Conservation (phyloP, 2,797 vertebrate species). For the Rhinatrema bivittatum region DNA sequence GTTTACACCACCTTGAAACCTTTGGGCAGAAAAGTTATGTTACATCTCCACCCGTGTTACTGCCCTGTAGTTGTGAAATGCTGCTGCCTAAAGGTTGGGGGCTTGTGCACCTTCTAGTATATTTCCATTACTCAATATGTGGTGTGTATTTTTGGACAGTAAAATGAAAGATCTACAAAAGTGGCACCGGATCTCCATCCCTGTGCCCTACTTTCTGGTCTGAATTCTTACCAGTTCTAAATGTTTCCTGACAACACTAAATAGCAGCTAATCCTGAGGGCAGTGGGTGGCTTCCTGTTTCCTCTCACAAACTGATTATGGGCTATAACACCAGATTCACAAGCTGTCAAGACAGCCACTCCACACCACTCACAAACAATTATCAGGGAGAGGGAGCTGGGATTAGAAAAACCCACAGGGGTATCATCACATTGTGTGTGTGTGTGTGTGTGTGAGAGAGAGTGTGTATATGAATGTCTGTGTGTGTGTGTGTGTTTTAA, state of each 20-base stretch:
- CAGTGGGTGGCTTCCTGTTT: slow-evolving; percentile 16
- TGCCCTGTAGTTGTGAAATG: no score
- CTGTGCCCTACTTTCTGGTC: background rate
- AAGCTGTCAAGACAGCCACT: slow-evolving; percentile 33
- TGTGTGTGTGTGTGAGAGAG: slow-evolving; percentile 17
- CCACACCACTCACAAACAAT: slow-evolving; percentile 36
- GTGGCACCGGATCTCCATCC: no score
- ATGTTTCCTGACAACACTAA: background rate
- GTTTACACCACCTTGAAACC: no score
- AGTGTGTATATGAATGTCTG: background rate
- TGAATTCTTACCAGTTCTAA: background rate
- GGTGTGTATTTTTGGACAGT: background rate
- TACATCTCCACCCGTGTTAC: no score
- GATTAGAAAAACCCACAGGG: slow-evolving; percentile 43
- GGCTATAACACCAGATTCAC: slow-evolving; percentile 39
- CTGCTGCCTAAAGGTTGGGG: no score
- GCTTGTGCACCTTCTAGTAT: no score
- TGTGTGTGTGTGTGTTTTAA: background rate
- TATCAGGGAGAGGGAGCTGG: slow-evolving; percentile 38
- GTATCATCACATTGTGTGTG: slow-evolving; percentile 8
- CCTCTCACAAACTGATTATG: slow-evolving; percentile 16
- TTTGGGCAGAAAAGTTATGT: no score
- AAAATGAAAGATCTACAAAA: no score
- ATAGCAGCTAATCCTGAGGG: background rate
- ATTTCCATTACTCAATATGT: background rate